Percentiles rank a stretch among this genome's conserved stretches.
These are phyloP conservation scores for Scomberomorus guttatus DNA, from an alignment of 2,797 vertebrate genomes.

Conservation along the genomic window DNA sequence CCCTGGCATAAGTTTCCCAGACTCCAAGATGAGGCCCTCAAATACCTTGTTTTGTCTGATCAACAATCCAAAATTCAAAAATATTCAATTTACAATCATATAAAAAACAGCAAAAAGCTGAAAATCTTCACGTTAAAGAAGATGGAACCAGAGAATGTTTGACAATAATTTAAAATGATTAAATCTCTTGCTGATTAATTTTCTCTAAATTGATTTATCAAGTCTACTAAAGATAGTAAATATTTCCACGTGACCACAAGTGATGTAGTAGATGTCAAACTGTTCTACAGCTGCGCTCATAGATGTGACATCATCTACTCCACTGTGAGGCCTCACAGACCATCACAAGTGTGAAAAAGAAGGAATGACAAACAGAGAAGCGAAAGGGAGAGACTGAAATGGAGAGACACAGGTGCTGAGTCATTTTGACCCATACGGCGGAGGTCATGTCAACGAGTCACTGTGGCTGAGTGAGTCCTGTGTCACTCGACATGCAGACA, in stretches of 20 bases:
- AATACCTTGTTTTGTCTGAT: too few relatives aligned
- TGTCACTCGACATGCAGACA: constrained; percentile 57
- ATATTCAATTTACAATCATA: too few relatives aligned
- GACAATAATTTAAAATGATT: too few relatives aligned
- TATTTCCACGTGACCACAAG: too few relatives aligned
- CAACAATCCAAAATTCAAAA: too few relatives aligned
- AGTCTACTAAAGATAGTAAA: too few relatives aligned
- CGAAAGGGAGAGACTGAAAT: constrained; percentile 7
- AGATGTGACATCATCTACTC: constrained; percentile 14
- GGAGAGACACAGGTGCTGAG: constrained; percentile 60
- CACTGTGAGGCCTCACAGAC: neutral
- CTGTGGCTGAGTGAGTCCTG: constrained; percentile 49
- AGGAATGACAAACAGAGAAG: constrained; percentile 22
- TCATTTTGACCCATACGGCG: constrained; percentile 47
- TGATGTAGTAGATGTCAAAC: neutral
- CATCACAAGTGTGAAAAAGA: constrained; percentile 12
- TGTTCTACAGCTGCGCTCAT: neutral
- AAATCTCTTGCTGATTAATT: too few relatives aligned
- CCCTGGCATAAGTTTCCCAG: too few relatives aligned
- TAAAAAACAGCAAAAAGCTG: too few relatives aligned
- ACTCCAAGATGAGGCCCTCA: too few relatives aligned
- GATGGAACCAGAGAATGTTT: too few relatives aligned
- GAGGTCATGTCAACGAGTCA: constrained; percentile 38
- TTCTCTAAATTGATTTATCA: neutral
- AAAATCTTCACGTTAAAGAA: too few relatives aligned